Conservation (phyloP, 2,888 invertebrate genomes). For the Pegoplata infirma region DNA sequence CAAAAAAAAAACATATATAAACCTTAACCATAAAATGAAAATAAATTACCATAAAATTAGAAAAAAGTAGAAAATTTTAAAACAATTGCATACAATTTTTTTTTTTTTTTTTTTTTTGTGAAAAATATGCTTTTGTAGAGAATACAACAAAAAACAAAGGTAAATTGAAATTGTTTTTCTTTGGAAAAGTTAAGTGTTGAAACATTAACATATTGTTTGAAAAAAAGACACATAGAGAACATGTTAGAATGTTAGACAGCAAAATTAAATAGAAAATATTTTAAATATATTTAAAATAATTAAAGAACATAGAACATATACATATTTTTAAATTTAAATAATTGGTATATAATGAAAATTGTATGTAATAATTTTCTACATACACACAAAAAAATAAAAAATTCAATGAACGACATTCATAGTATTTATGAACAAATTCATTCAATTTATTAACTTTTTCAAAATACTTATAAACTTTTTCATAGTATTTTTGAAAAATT, state of each 20-base stretch:
- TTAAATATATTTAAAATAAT: neutral
- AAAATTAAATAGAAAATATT: neutral
- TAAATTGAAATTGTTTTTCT: conserved; percentile 10
- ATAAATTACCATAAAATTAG: conserved; percentile 41
- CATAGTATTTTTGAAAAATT: too few species aligned
- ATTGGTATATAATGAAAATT: too few species aligned
- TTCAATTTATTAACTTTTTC: too few species aligned
- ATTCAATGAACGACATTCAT: too few species aligned
- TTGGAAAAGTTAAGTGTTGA: conserved; percentile 7
- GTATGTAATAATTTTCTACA: too few species aligned
- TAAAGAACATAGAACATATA: neutral
- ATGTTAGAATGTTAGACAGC: neutral
- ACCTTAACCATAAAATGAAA: conserved; percentile 25
- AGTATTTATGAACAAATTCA: too few species aligned
- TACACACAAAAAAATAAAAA: too few species aligned
- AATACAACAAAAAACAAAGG: neutral
- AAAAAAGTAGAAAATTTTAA: conserved; percentile 8
- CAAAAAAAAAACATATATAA: neutral
- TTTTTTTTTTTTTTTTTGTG: neutral
- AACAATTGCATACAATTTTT: neutral
- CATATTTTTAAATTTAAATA: too few species aligned
- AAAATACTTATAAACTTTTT: too few species aligned
- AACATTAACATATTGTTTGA: neutral
- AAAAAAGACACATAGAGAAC: neutral
- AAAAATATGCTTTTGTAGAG: conserved; percentile 9